Evolutionary conservation across 1,140 invertebrate species (phyloP).

Genomic region (Helicoverpa armigera): DNA sequence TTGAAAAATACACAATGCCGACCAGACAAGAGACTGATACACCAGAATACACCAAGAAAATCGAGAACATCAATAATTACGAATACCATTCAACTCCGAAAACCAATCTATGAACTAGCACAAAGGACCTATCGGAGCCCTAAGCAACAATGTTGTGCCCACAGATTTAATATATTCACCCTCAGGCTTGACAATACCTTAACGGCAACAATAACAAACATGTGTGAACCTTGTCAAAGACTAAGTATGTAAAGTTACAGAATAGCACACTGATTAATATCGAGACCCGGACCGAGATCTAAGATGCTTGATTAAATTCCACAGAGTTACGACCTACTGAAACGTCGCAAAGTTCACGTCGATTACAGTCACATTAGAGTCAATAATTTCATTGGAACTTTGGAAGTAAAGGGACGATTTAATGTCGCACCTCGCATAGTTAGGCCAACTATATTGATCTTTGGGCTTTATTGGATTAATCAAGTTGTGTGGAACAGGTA

Average conservation of each 20-base stretch:
- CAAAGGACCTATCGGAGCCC: conserved; percentile 6
- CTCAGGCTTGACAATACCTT: conserved; percentile 26
- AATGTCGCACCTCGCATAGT: conserved; percentile 45
- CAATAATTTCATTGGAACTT: conserved; percentile 70
- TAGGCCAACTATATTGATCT: conserved; percentile 38
- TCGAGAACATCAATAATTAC: conserved; percentile 9
- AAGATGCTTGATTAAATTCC: conserved; percentile 81
- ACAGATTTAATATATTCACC: conserved; percentile 44
- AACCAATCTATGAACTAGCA: conserved; percentile 22
- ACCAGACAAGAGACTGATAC: too few species aligned
- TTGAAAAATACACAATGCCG: too few species aligned
- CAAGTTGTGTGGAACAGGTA: conserved; percentile 6
- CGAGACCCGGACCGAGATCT: conserved; percentile 71
- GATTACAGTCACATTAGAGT: conserved; percentile 71
- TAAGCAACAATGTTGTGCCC: conserved; percentile 7
- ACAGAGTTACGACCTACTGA: conserved; percentile 66
- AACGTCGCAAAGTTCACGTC: conserved; percentile 73
- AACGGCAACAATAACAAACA: conserved; percentile 44
- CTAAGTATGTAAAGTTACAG: conserved; percentile 42
- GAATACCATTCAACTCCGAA: conserved; percentile 20
- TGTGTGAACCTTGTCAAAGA: conserved; percentile 52
- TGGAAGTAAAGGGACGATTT: conserved; percentile 45
- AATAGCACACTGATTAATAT: conserved; percentile 70
- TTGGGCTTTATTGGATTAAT: conserved; percentile 33
- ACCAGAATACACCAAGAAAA: neutral